Conservation (phyloP, 2,113 vertebrate species). For the Lepus americanus region DNA sequence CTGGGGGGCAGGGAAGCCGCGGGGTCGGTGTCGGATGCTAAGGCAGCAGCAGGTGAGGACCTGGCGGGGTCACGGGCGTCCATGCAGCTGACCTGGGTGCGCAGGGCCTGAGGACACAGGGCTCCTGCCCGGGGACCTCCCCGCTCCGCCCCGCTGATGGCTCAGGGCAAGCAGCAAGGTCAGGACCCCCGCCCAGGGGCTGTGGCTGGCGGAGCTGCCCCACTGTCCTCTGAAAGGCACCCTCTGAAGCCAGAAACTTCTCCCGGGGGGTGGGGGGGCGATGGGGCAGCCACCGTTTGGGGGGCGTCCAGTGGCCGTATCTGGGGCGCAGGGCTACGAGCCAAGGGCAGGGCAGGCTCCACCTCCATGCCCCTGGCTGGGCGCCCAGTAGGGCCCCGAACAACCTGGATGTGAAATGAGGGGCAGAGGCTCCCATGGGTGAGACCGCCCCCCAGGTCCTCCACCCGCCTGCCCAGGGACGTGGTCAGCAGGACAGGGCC, state of each 20-base stretch:
- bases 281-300: accelerated
- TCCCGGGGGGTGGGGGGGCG: neutral
- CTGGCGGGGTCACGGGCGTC: neutral
- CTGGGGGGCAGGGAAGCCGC: neutral
- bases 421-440: neutral
- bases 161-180: neutral
- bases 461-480: too few relatives aligned
- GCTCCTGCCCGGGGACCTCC: neutral
- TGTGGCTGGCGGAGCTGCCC: neutral
- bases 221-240: neutral
- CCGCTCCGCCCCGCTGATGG: neutral
- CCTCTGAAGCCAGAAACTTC: neutral
- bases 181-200: conserved; percentile 6
- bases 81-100: conserved; percentile 65
- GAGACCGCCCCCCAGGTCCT: too few relatives aligned
- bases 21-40: neutral
- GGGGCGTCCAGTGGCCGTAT: accelerated
- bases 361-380: accelerated
- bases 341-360: neutral
- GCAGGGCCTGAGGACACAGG: conserved; percentile 52
- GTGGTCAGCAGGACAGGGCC: neutral
- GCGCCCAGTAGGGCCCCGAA: accelerated
- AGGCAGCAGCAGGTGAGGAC: conserved; percentile 57
- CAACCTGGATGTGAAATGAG: accelerated
- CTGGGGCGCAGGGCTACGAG: neutral